Evolutionary conservation across 1,140 invertebrate species (phyloP), one percentile per base, ranked within the genome.

Genomic region (Hypothenemus hampei): DNA sequence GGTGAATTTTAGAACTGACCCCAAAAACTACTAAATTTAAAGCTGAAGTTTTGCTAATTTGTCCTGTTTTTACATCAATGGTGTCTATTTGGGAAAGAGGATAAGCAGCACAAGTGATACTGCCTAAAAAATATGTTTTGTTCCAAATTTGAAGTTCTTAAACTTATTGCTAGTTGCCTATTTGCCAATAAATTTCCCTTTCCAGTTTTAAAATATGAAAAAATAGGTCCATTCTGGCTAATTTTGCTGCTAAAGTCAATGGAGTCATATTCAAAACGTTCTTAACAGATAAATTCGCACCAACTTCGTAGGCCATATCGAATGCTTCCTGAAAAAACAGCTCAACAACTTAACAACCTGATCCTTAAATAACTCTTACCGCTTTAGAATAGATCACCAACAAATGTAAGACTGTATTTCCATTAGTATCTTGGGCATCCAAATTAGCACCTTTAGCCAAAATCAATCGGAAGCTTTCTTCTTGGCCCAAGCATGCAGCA

Each of bases 21-120:
- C 95, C 95, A 79, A 98, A 97, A 3, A 97, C 92, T n/a, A 98
- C 93, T n/a, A 97, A 82, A 78, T 96, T 96, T 3, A 98, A 74
- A 1, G 91, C 94, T 0, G 93, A 97, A 64, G 91, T 87, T 64
- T 91, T 93, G 67, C 91, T 93, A 6, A 98, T 93, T 37, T 86
- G 82, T 16, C 96, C 96, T 4, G 88, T 93, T 61, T 84, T 80
- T 1, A 86, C 85, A 65, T 95, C 89, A 56, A 99, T 98, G 0
- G 95, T 98, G 69, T 99, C 97, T 16, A 98, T 89, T 73, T 93
- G 87, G 0, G 86, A 85, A n/a, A 99, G 70, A 0, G 96, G 95
- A 75, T 98, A 98, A 0, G 93, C 95, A 0, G 93, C 93, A 72
- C 94, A 98, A 0, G 91, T 96, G 5, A 97, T 94, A 64, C 91